Conservation (phyloP, 2,888 invertebrate genomes). For the Drosophila buzzatii region DNA sequence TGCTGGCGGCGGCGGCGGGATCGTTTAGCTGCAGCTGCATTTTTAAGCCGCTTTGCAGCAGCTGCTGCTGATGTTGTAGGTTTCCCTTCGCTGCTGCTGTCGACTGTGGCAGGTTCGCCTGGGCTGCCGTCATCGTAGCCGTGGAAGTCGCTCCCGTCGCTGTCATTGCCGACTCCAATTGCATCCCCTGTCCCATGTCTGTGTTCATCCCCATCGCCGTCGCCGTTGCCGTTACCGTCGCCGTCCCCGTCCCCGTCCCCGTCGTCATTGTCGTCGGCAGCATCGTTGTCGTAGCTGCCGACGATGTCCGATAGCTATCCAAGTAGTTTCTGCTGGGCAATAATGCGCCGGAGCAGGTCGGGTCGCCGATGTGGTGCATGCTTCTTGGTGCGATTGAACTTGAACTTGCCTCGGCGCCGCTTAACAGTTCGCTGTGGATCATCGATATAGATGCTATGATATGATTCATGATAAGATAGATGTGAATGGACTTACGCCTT, state of each 20-base stretch:
- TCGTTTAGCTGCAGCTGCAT: slow-evolving; percentile 65
- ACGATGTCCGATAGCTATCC: slow-evolving; percentile 86
- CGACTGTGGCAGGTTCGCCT: slow-evolving; percentile 67
- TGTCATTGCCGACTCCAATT: slow-evolving; percentile 68
- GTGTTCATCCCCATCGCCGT: slow-evolving; percentile 78
- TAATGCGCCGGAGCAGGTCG: slow-evolving; percentile 85
- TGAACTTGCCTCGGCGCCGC: slow-evolving; percentile 87
- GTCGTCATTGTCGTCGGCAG: slow-evolving; percentile 86
- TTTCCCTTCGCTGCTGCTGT: slow-evolving; percentile 69
- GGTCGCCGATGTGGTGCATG: slow-evolving; percentile 90
- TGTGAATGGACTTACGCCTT: slow-evolving; percentile 86
- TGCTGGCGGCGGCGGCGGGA: slow-evolving; percentile 54
- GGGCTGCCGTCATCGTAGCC: slow-evolving; percentile 76
- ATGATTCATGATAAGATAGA: not conserved
- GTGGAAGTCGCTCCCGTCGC: slow-evolving; percentile 75
- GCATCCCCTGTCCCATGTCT: slow-evolving; percentile 76
- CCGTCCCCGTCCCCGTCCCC: slow-evolving; percentile 79
- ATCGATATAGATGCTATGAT: not conserved
- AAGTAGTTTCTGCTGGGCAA: slow-evolving; percentile 86
- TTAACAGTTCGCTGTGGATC: slow-evolving; percentile 81
- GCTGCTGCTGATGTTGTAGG: slow-evolving; percentile 75
- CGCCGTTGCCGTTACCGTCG: slow-evolving; percentile 77
- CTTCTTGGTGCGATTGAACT: slow-evolving; percentile 94
- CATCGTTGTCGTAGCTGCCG: slow-evolving; percentile 86
- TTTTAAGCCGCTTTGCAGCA: slow-evolving; percentile 55